Percentiles rank a stretch among this genome's conserved stretches.
These are phyloP conservation scores for Trichogramma pretiosum DNA, from an alignment of 1,140 invertebrate genomes.

Conservation along the genomic window DNA sequence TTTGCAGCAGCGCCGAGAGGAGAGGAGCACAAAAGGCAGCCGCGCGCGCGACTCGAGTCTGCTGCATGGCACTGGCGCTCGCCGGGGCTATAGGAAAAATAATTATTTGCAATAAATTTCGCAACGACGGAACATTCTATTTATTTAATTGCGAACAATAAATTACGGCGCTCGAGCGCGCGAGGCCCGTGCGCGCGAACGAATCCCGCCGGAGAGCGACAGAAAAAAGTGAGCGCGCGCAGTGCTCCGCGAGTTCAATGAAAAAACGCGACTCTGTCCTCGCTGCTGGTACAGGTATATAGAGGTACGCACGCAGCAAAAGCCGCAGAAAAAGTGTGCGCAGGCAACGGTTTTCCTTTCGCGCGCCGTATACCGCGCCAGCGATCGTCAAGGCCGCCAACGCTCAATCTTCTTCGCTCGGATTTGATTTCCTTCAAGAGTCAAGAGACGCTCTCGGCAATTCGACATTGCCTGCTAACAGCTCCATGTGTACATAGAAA, in stretches of 20 bases:
- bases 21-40: too few relatives aligned
- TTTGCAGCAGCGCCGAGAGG: too few relatives aligned
- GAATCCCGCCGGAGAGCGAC: not conserved
- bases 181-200: not conserved
- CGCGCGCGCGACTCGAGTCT: too few relatives aligned
- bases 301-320: not conserved
- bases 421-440: conserved; percentile 19
- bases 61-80: too few relatives aligned
- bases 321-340: too few relatives aligned
- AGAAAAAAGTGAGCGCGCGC: not conserved
- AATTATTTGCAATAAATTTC: conserved; percentile 12
- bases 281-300: not conserved
- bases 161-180: conserved; percentile 12
- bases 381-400: too few relatives aligned
- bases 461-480: too few relatives aligned
- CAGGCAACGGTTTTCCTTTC: conserved; percentile 12
- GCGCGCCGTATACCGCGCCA: conserved; percentile 1
- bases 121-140: not conserved
- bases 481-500: too few relatives aligned
- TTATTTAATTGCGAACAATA: conserved; percentile 5
- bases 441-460: too few relatives aligned
- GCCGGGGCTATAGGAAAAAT: not conserved
- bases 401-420: conserved; percentile 10
- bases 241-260: too few relatives aligned
- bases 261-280: too few relatives aligned